These are phyloP conservation scores for Macrophya alboannulata DNA, from an alignment of 2,888 invertebrate genomes.

Conservation along the genomic window DNA sequence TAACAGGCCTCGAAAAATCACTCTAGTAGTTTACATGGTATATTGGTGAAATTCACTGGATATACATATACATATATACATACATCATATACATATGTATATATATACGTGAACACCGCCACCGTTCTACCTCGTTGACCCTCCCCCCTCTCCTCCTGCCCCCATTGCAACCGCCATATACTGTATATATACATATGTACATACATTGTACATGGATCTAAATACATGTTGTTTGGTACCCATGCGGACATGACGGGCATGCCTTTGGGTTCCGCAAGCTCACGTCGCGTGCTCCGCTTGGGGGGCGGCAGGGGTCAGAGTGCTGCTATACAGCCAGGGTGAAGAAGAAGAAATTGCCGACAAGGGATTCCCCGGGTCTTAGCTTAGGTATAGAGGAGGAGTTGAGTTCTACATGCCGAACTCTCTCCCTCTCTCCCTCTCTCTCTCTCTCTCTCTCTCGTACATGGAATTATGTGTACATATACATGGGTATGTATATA, in stretches of 20 bases:
- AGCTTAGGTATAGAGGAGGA: too few species aligned
- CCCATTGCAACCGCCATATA: too few species aligned
- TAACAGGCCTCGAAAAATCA: too few species aligned
- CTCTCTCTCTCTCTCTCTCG: background rate
- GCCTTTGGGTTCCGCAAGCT: background rate
- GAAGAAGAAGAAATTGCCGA: conserved; percentile 11
- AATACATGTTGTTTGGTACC: background rate
- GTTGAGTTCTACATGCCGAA: background rate
- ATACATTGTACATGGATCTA: background rate
- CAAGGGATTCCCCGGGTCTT: background rate
- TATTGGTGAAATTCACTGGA: background rate
- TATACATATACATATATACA: background rate
- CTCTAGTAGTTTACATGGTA: background rate
- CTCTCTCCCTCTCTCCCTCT: background rate
- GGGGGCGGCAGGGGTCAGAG: background rate
- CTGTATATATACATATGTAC: too few species aligned
- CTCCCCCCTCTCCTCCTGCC: too few species aligned
- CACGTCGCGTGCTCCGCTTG: background rate
- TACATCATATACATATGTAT: background rate
- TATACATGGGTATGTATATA: too few species aligned
- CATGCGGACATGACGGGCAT: background rate
- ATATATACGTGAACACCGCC: background rate
- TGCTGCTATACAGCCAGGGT: background rate
- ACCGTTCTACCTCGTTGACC: too few species aligned
- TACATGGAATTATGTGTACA: background rate